Evolutionary conservation across 1,140 invertebrate genomes (phyloP).

Genomic region (Augochlora pura): DNA sequence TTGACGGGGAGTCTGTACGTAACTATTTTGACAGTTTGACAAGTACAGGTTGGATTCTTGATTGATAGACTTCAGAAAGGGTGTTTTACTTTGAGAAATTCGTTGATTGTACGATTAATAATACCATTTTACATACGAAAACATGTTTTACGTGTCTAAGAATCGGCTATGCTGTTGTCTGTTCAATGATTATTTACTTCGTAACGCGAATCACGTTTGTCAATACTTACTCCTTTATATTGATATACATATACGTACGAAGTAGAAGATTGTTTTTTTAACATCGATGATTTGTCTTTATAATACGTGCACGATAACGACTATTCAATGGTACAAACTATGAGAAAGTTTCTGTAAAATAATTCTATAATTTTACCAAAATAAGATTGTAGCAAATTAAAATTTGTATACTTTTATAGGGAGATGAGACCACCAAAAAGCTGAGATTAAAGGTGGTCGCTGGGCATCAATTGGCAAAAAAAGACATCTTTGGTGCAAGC

Average conservation of each 20-base stretch:
- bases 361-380: not conserved
- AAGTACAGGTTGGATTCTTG: conserved; percentile 72
- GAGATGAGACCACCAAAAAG: conserved; percentile 87
- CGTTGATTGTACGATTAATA: conserved; percentile 26
- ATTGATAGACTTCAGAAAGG: conserved; percentile 54
- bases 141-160: not conserved
- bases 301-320: not conserved
- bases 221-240: conserved; percentile 15
- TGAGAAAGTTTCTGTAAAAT: not conserved
- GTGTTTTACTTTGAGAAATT: conserved; percentile 41
- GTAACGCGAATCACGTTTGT: conserved; percentile 3
- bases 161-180: not conserved
- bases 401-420: conserved; percentile 77
- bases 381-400: not conserved
- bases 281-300: not conserved
- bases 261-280: not conserved
- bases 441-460: conserved; percentile 91
- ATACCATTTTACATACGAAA: not conserved
- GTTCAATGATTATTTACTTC: not conserved
- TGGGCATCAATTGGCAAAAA: conserved; percentile 95
- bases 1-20: conserved; percentile 77
- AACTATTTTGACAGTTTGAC: conserved; percentile 75
- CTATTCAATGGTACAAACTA: not conserved
- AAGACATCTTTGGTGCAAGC: conserved; percentile 99
- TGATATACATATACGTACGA: conserved; percentile 1